These are phyloP conservation scores for Sciurus niger DNA, from an alignment of 2,113 vertebrate genomes.

Conservation along the genomic window DNA sequence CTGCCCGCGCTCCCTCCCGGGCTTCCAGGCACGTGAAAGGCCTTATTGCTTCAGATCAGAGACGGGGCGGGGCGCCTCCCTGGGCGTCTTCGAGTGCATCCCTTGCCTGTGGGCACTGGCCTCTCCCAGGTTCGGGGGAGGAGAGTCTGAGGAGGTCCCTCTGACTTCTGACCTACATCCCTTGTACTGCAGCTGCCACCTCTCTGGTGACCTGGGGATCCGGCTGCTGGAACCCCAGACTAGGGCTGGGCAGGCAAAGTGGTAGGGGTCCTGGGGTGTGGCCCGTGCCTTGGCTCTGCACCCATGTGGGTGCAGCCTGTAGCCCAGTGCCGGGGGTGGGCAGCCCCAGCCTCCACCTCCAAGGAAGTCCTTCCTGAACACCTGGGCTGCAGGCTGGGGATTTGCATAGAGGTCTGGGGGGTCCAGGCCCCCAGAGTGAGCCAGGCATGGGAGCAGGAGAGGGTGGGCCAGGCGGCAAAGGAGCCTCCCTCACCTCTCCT, in stretches of 20 bases:
- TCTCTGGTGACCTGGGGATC: neutral
- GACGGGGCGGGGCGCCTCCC: neutral
- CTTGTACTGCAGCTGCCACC: slow-evolving; percentile 32
- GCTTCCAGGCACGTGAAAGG: slow-evolving; percentile 61
- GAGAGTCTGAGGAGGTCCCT: slow-evolving; percentile 28
- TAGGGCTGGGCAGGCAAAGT: neutral
- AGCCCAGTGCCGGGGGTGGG: neutral
- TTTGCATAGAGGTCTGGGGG: slow-evolving; percentile 80
- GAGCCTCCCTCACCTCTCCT: neutral
- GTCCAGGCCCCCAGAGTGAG: slow-evolving; percentile 62
- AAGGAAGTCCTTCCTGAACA: neutral
- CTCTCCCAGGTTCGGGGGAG: neutral
- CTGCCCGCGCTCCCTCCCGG: slow-evolving; percentile 43
- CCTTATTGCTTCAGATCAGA: slow-evolving; percentile 82
- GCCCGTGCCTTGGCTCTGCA: neutral
- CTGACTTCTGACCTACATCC: neutral
- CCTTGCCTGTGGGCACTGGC: slow-evolving; percentile 41
- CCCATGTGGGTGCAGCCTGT: neutral
- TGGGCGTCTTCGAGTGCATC: neutral
- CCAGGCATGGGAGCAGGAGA: slow-evolving; percentile 42
- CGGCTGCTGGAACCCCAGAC: neutral
- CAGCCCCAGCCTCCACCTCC: neutral
- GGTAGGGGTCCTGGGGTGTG: neutral
- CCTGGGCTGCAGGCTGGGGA: neutral
- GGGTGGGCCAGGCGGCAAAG: neutral